Base-by-base conservation (phyloP, 2,888 invertebrate genomes). In the Ditylenchus weischeri region DNA sequence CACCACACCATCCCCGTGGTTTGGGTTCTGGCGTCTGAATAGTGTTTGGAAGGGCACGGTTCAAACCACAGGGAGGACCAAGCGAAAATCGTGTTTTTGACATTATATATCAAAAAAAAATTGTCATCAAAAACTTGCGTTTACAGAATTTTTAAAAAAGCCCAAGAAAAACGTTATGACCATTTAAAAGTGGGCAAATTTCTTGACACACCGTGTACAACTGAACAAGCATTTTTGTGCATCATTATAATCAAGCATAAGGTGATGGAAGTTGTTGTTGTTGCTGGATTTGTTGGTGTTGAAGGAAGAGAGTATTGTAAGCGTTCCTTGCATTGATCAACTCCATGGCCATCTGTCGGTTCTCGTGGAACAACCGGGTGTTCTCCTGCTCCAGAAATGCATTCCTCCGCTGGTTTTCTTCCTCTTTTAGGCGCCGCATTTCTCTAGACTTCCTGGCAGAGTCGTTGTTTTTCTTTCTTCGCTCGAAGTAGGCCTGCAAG, bases 401-500 rank as follows among this genome's bases (percentile, higher is more conserved):
- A 0, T 91, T 91, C 67, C 91, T 87, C 57, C 93, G 90, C 0
- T 93, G 92, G 63, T 93, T 89, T 77, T 92, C 91, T 75, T 93
- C 92, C 83, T 95, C 94, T 77, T 93, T 91, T 54, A 90, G 89
- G 76, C 92, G 87, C 68, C 94, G 87, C 0, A 91, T 89, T 79
- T 95, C 94, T 1, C 95, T 87, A 0, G 93, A 93, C 76, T 92
- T 88, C 84, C 95, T 94, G 0, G 94, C 95, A 0, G 95, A 94
- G 72, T 90, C 91, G 83, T 95, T 95, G 84, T 95, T 95, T 82
- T 92, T 91, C 74, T 90, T 88, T 11, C 94, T 86, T 67, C 92
- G 88, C 78, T 91, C 92, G 86, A 90, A 89, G 83, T 95, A 95
- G 0, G 90, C 88, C 8, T 90, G 58, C 57, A 67, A 51, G 13